phyloP scores from a whole-genome alignment of 2,888 invertebrate species.

The Leptothorax acervorum region DNA sequence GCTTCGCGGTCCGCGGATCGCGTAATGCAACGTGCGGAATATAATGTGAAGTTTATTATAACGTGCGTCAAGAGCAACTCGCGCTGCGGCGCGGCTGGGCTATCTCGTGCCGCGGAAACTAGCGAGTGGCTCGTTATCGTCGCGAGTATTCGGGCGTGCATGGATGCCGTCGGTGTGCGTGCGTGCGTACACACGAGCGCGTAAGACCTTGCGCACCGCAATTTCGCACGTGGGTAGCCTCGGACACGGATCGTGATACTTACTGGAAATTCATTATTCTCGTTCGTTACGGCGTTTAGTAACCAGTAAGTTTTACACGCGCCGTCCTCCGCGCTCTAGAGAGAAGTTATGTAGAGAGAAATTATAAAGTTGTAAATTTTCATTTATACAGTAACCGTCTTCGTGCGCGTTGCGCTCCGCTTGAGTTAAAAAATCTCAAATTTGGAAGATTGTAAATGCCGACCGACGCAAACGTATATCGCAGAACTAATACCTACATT shows the following conservation, averaged over 20 bases:
- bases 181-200: neutral
- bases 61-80: constrained; percentile 57
- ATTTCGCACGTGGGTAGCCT: constrained; percentile 64
- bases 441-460: neutral
- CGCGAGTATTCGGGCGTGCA: constrained; percentile 52
- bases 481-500: neutral
- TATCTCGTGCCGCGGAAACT: constrained; percentile 64
- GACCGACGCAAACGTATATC: neutral
- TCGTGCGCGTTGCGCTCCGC: neutral
- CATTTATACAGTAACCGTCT: constrained; percentile 24
- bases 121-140: constrained; percentile 73
- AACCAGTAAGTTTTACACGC: constrained; percentile 46
- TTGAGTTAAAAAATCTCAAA: neutral
- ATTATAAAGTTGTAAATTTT: constrained; percentile 55
- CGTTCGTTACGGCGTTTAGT: constrained; percentile 60
- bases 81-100: constrained; percentile 26
- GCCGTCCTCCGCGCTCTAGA: neutral
- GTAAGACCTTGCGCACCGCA: constrained; percentile 55
- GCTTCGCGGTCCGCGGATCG: constrained; percentile 21
- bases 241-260: constrained; percentile 37
- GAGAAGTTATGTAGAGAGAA: constrained; percentile 26
- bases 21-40: constrained; percentile 67
- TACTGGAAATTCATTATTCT: constrained; percentile 66
- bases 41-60: constrained; percentile 82
- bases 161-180: constrained; percentile 1